Evolutionary conservation across 2,888 invertebrate genomes (phyloP).

Genomic region (Conomelus anceps): DNA sequence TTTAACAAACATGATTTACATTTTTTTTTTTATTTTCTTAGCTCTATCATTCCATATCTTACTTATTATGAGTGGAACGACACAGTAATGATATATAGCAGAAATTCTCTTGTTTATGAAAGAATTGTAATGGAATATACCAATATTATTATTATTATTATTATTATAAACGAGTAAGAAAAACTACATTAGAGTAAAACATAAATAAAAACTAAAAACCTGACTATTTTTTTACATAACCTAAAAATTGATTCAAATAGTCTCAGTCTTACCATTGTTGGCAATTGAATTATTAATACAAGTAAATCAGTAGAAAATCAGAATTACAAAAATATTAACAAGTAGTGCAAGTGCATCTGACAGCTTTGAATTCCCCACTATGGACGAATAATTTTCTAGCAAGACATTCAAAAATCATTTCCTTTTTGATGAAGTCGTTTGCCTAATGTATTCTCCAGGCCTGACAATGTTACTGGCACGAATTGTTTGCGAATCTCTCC

Average conservation of each 20-base stretch:
- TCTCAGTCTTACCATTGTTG: neutral
- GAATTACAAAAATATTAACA: neutral
- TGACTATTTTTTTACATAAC: no score
- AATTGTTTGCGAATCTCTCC: constrained; percentile 31
- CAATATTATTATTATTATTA: no score
- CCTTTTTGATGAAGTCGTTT: neutral
- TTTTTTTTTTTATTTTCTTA: no score
- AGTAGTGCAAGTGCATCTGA: neutral
- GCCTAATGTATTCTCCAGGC: constrained; percentile 27
- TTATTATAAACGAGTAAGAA: neutral
- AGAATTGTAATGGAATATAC: no score
- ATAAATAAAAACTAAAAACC: neutral
- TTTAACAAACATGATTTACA: no score
- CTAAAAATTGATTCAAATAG: neutral
- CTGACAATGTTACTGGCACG: constrained; percentile 23
- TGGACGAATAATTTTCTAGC: no score
- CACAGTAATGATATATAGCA: no score
- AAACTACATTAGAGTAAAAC: neutral
- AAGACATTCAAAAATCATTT: no score
- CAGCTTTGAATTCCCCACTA: no score
- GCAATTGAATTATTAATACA: neutral
- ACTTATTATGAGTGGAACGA: no score
- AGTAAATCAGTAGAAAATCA: neutral
- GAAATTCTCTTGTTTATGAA: no score
- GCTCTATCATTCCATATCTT: no score